phyloP scores from a whole-genome alignment of 2,888 invertebrate species.

The Meiosimyza decipiens region DNA sequence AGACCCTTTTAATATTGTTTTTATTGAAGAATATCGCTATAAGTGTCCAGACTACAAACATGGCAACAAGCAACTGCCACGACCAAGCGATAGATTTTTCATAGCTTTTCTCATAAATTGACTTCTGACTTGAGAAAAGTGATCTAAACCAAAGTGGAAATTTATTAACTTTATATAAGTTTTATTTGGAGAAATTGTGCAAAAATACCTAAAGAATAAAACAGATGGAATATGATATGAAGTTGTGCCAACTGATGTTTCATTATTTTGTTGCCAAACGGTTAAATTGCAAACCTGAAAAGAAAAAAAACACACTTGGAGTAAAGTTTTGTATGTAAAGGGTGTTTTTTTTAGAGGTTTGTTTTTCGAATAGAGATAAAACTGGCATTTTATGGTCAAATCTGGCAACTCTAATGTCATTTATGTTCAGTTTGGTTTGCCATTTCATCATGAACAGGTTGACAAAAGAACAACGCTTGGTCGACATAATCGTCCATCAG shows the following conservation, averaged over 20 bases:
- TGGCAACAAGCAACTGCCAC: conserved; percentile 52
- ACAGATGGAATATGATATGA: conserved; percentile 52
- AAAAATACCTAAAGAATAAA: conserved; percentile 51
- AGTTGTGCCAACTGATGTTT: too few relatives aligned
- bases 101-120: not conserved
- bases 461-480: too few relatives aligned
- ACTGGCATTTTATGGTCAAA: too few relatives aligned
- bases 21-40: conserved; percentile 51
- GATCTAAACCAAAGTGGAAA: conserved; percentile 26
- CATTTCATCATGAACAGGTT: too few relatives aligned
- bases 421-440: too few relatives aligned
- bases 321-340: too few relatives aligned
- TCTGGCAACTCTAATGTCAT: too few relatives aligned
- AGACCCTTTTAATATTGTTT: conserved; percentile 51
- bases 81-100: conserved; percentile 44
- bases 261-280: not conserved
- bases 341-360: too few relatives aligned
- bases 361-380: too few relatives aligned
- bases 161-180: conserved; percentile 31
- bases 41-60: conserved; percentile 50
- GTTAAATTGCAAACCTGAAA: too few relatives aligned
- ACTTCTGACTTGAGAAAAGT: conserved; percentile 32
- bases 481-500: too few relatives aligned
- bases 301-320: too few relatives aligned
- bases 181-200: conserved; percentile 11